phyloP scores from a whole-genome alignment of 2,113 vertebrate species.

The Noturus placidus region DNA sequence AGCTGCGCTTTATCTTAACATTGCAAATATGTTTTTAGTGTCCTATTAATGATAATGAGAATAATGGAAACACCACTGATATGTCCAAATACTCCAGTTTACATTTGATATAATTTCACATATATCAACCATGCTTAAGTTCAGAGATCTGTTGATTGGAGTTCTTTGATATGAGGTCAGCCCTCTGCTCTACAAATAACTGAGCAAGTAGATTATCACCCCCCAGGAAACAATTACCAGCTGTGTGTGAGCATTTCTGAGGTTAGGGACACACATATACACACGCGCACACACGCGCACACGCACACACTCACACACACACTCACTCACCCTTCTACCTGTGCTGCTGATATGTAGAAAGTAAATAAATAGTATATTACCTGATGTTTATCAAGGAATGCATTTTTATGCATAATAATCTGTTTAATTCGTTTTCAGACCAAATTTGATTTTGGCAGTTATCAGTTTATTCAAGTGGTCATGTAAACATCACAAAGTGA shows the following conservation, averaged over 20 bases:
- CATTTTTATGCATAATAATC: not conserved
- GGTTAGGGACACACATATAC: not conserved
- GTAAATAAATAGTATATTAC: not conserved
- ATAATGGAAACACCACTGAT: not conserved
- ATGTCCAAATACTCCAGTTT: not conserved
- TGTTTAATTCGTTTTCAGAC: not conserved
- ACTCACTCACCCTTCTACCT: constrained; percentile 8
- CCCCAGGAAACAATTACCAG: not conserved
- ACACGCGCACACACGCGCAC: not conserved
- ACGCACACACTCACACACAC: not conserved
- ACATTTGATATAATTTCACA: not conserved
- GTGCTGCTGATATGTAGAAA: not conserved
- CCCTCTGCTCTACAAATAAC: not conserved
- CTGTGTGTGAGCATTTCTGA: constrained; percentile 11
- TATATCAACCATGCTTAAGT: not conserved
- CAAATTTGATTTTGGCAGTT: not conserved
- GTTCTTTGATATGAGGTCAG: not conserved
- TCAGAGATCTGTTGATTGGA: not conserved
- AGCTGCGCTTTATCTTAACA: not conserved
- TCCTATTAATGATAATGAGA: not conserved
- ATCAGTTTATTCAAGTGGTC: not conserved
- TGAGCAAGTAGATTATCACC: not conserved
- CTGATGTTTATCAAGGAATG: not conserved
- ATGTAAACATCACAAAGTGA: not conserved
- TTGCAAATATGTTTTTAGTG: not conserved